Evolutionary conservation across 1,140 invertebrate genomes (phyloP), one percentile per base, ranked within the genome.

Genomic region (Acromyrmex charruanus): DNA sequence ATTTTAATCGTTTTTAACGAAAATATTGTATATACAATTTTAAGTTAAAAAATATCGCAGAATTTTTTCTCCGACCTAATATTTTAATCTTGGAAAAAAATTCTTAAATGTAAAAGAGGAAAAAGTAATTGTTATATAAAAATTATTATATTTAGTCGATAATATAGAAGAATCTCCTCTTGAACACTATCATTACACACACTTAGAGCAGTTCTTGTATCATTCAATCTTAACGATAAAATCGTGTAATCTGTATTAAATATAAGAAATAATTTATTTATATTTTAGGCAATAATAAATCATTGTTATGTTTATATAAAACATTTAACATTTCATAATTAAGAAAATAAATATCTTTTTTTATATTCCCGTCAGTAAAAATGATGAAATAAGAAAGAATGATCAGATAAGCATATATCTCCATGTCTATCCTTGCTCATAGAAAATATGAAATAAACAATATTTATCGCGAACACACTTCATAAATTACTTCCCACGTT

Each of bases 371-470:
- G 55, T 16, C 16, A 39, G 49, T 12, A n/a, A 31, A 61, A 58
- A 21, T 44, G 2, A 44, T 10, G 10, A 44, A 44, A 44, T 44
- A 44, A 10, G 39, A 10, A 44, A 44, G 39, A 69, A 39, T 55
- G 7, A 39, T 1, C n/a, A 72, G n/a, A 82, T 61, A 31, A 61
- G n/a, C 3, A 35, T 16, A 35, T 68, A 28, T 72, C 25, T 68
- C 39, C 55, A 55, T 21, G 35, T 72, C 55, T 72, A 66, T 53
- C 39, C 59, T 59, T 74, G 25, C 59, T 35, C 21, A 77, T 53
- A 55, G 16, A 21, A 65, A 65, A 77, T 66, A 66, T 61, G n/a
- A 66, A 85, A 68, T 66, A 85, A 85, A 81, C 59, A 74, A 74
- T 61, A 66, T 66, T 87, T 87, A 87, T 82, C 55, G n/a, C 14